A percentile compares a stretch with the other conserved stretches of the same genome.
Conservation (phyloP, 2,888 invertebrate genomes). For the Gisinianus flammeolus region DNA sequence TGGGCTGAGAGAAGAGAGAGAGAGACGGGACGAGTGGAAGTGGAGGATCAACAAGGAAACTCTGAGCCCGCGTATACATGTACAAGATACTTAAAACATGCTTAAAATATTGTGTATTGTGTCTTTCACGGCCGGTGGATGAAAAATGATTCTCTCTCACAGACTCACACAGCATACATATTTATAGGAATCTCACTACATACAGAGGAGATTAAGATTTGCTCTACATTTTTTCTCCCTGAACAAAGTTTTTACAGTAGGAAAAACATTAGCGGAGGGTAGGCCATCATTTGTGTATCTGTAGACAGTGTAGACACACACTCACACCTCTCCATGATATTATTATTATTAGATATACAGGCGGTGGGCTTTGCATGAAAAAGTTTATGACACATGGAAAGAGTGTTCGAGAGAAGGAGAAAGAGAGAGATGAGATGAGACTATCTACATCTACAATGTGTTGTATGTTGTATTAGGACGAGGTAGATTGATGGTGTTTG, state of each 20-base stretch:
- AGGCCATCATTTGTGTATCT: background rate
- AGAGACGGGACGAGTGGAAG: background rate
- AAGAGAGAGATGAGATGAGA: background rate
- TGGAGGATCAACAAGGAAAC: background rate
- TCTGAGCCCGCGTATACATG: background rate
- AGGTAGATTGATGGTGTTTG: background rate
- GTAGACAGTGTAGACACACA: background rate
- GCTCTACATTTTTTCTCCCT: conserved; percentile 11
- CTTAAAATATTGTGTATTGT: background rate
- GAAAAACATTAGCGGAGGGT: background rate
- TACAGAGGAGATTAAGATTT: background rate
- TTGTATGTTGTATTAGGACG: background rate
- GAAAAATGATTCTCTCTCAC: conserved; percentile 13
- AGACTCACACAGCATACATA: background rate
- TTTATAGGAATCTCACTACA: background rate
- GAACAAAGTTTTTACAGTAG: background rate
- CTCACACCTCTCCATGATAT: no score
- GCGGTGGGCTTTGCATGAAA: background rate
- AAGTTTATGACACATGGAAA: background rate
- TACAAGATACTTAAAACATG: background rate
- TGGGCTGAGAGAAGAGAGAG: background rate
- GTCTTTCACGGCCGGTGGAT: conserved; percentile 19
- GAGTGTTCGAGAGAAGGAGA: background rate
- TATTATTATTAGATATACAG: no score
- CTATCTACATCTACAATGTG: background rate